phyloP scores from a whole-genome alignment of 2,888 invertebrate genomes.

The Plagodis pulveraria region DNA sequence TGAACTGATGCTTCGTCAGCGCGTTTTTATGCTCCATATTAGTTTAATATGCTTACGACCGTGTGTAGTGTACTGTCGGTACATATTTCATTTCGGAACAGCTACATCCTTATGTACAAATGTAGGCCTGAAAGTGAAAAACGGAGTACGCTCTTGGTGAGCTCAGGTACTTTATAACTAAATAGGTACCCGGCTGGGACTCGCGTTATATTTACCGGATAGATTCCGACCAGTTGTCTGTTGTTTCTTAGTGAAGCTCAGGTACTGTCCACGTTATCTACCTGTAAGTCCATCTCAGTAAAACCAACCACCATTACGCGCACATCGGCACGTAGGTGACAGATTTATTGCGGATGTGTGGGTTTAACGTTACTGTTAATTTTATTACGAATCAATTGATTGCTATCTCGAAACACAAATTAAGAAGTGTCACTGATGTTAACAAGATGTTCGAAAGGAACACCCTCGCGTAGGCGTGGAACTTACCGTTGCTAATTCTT shows the following conservation, averaged over 20 bases:
- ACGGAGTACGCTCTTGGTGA: too few species aligned
- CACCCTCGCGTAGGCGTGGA: constrained; percentile 15
- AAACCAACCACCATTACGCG: constrained; percentile 58
- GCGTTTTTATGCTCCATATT: too few species aligned
- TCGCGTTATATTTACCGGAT: too few species aligned
- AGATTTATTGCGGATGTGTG: constrained; percentile 58
- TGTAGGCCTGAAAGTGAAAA: too few species aligned
- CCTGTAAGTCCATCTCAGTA: constrained; percentile 16
- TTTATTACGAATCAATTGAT: constrained; percentile 26
- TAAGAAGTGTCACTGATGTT: constrained; percentile 32
- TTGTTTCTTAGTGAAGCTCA: too few species aligned
- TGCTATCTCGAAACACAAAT: constrained; percentile 24
- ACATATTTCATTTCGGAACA: too few species aligned
- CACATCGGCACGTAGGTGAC: constrained; percentile 51
- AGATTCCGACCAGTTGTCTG: too few species aligned
- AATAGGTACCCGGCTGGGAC: too few species aligned
- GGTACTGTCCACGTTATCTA: constrained; percentile 2
- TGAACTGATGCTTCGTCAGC: too few species aligned
- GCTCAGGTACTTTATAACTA: constrained; percentile 2
- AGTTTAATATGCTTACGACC: too few species aligned
- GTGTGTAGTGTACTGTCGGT: too few species aligned
- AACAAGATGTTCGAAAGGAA: constrained; percentile 27
- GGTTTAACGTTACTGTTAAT: constrained; percentile 27
- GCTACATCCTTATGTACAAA: too few species aligned
- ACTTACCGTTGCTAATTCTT: constrained; percentile 9